Evolutionary conservation across 2,113 vertebrate genomes (phyloP).

Genomic region (Chaenocephalus aceratus): DNA sequence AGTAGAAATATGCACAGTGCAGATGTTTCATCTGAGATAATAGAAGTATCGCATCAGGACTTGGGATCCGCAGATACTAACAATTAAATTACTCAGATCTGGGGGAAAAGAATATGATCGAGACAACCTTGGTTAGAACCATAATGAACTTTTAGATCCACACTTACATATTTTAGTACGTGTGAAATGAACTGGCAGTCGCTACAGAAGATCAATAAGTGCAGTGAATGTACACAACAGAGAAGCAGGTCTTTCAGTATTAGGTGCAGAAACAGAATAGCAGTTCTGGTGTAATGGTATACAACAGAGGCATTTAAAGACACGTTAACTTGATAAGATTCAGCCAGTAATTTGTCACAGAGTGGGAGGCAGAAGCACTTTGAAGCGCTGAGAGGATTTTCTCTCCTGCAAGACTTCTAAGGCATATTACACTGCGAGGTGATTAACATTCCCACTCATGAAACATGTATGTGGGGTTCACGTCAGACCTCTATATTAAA

Average conservation of each 20-base stretch:
- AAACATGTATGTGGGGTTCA: constrained; percentile 71
- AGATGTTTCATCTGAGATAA: too few relatives aligned
- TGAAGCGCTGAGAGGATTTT: constrained; percentile 80
- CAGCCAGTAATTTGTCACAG: neutral
- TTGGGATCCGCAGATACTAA: too few relatives aligned
- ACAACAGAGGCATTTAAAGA: constrained; percentile 1
- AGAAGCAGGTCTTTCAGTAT: neutral
- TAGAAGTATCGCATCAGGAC: too few relatives aligned
- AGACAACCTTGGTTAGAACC: neutral
- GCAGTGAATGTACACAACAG: neutral
- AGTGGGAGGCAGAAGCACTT: constrained; percentile 62
- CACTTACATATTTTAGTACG: neutral
- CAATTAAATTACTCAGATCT: too few relatives aligned
- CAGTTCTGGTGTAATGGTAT: neutral
- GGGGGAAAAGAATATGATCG: neutral
- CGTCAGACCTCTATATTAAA: constrained; percentile 16
- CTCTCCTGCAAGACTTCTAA: constrained; percentile 74
- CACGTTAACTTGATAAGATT: constrained; percentile 19
- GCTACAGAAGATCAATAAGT: neutral
- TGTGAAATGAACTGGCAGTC: neutral
- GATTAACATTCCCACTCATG: constrained; percentile 80
- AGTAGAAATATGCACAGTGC: too few relatives aligned
- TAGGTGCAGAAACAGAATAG: constrained; percentile 3
- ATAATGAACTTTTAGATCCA: neutral
- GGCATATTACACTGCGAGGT: constrained; percentile 72